Evolutionary conservation across 2,888 invertebrate species (phyloP).

Genomic region (Muscina levida): DNA sequence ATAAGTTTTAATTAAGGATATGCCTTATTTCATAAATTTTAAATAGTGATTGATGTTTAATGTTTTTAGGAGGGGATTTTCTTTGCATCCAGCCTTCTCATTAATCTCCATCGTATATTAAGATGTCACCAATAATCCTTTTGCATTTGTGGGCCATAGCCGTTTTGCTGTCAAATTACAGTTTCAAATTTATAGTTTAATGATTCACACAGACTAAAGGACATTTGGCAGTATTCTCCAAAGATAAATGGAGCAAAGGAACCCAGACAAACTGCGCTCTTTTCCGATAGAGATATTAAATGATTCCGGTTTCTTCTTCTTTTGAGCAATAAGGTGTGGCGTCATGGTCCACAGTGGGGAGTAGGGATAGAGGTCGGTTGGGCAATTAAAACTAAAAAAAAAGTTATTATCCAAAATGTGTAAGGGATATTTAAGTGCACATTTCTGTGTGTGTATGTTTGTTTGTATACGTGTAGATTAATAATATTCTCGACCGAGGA

Average conservation of each 20-base stretch:
- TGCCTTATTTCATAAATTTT: no score
- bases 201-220: constrained; percentile 24
- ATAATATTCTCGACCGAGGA: constrained; percentile 2
- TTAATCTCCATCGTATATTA: constrained; percentile 14
- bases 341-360: not conserved
- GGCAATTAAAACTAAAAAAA: constrained; percentile 49
- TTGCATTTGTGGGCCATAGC: constrained; percentile 11
- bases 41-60: no score
- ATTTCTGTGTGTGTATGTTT: not conserved
- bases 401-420: constrained; percentile 43
- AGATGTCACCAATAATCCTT: constrained; percentile 26
- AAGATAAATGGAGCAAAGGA: not conserved
- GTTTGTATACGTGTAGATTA: not conserved
- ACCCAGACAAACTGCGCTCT: constrained; percentile 3
- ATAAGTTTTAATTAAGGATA: no score
- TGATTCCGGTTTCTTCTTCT: not conserved
- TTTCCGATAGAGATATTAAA: not conserved
- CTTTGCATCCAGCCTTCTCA: not conserved
- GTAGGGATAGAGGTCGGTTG: not conserved
- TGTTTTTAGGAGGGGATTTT: no score
- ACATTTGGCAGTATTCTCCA: constrained; percentile 22
- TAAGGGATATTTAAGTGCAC: constrained; percentile 1
- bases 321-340: not conserved
- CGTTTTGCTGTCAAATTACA: constrained; percentile 29
- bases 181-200: constrained; percentile 35